A percentile compares a stretch with the other conserved stretches of the same genome.
Conservation (phyloP, 2,888 invertebrate species). For the Subacronicta megacephala region DNA sequence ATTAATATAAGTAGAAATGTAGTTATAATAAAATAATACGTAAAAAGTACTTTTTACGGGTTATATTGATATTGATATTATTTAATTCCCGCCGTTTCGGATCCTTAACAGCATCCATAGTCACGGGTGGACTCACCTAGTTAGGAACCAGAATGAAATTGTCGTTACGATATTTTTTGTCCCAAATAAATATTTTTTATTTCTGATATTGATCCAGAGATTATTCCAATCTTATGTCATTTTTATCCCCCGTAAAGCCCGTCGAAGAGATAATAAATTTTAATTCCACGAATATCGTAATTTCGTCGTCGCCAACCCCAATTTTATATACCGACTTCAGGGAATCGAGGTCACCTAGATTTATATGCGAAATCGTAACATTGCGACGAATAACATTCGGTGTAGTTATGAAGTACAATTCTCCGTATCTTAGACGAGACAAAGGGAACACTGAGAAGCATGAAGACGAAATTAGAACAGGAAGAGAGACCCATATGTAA, state of each 20-base stretch:
- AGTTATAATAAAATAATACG: too few species aligned
- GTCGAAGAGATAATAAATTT: slow-evolving; percentile 49
- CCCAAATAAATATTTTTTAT: slow-evolving; percentile 27
- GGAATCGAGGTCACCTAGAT: slow-evolving; percentile 69
- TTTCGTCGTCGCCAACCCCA: slow-evolving; percentile 39
- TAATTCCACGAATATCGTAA: slow-evolving; percentile 45
- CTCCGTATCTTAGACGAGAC: slow-evolving; percentile 9
- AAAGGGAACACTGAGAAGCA: slow-evolving; percentile 51
- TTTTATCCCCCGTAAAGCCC: slow-evolving; percentile 42
- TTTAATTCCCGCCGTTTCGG: too few species aligned
- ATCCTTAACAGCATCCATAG: too few species aligned
- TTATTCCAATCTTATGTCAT: slow-evolving; percentile 28
- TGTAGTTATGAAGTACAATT: slow-evolving; percentile 23
- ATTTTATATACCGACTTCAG: slow-evolving; percentile 42
- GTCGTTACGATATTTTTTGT: slow-evolving; percentile 19
- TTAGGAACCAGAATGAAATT: too few species aligned
- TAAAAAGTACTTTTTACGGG: too few species aligned
- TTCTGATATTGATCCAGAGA: slow-evolving; percentile 7
- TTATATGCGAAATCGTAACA: slow-evolving; percentile 36
- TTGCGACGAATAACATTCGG: slow-evolving; percentile 27
- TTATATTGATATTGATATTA: too few species aligned
- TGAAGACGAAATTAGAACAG: slow-evolving; percentile 66
- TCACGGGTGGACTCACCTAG: too few species aligned
- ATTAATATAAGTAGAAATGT: slow-evolving; percentile 2
- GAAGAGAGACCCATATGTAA: slow-evolving; percentile 80